Evolutionary conservation across 1,140 invertebrate species (phyloP), one percentile per base, ranked within the genome.

Genomic region (Laupala kohalensis): DNA sequence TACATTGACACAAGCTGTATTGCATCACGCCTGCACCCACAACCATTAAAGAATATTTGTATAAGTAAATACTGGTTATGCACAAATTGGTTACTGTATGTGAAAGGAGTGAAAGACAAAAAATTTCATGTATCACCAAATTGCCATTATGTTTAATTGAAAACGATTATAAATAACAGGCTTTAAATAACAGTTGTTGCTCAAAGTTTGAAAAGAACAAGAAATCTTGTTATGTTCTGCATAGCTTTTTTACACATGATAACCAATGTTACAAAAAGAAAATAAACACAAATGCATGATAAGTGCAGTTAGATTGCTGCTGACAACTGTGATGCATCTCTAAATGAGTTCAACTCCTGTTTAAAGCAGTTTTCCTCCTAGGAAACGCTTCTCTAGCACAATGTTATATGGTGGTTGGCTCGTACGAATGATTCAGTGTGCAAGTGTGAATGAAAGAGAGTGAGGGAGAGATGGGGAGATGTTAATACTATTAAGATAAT

Each of bases 1-100:
- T 53, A 53, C 37, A 53, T 53, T 53, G 37, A 53, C 37, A 23
- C 28, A 68, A 68, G 29, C 15, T 37, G 67, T 68, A 29, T 68
- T 27, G 29, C 67, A 28, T 67, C 26, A 13, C 67, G 28, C 25
- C 19, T 53, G 37, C 37, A 53, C 37, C 37, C 37, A 53, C n/a
- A 53, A 53, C 37, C 37, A 53, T 53, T 53, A 53, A 53, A 53
- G 37, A 53, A 53, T 53, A 53, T 53, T 53, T 53, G 37, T 53
- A 53, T 53, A 53, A 53, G 37, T 53, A 53, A 53, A 53, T 53
- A 53, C 37, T 53, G 67, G 67, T 30, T 68, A 68, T 68, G 67
- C 67, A 68, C 67, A 68, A 68, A 68, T 68, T 68, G 28, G 67
- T 68, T 68, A 68, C 29, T 68, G 67, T 68, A 68, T 68, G 67